phyloP scores from a whole-genome alignment of 2,113 vertebrate genomes.

The Telmatochromis sp. region DNA sequence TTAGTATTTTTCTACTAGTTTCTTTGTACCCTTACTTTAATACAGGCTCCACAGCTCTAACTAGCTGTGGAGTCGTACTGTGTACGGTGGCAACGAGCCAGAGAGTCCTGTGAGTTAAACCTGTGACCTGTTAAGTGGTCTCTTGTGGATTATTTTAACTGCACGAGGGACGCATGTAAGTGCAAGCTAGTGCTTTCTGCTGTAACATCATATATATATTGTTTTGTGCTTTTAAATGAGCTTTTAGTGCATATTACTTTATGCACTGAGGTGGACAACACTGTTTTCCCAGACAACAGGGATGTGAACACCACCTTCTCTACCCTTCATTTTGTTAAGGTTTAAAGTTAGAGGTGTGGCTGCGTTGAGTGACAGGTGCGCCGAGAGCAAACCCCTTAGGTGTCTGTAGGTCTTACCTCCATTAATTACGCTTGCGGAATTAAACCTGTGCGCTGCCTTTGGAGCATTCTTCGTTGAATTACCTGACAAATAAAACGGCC shows the following conservation, averaged over 20 bases:
- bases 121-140: not conserved
- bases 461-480: not conserved
- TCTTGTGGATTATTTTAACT: not conserved
- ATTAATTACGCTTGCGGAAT: not conserved
- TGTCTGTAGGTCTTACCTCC: not conserved
- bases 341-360: not conserved
- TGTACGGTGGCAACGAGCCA: not conserved
- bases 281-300: not conserved
- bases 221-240: not conserved
- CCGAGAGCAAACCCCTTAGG: not conserved
- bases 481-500: not conserved
- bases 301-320: fast-evolving
- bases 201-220: not conserved
- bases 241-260: not conserved
- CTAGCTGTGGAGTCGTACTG: not conserved
- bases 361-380: not conserved
- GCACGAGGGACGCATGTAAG: not conserved
- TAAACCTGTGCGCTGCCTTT: not conserved
- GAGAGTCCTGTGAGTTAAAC: not conserved
- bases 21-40: not conserved
- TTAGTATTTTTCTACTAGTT: not conserved
- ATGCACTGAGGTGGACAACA: not conserved
- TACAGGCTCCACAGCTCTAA: not conserved
- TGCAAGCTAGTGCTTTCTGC: not conserved
- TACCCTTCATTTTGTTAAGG: not conserved